Percentiles rank a stretch among this genome's conserved stretches.
These are phyloP conservation scores for Drosophila santomea DNA, from an alignment of 1,140 invertebrate genomes.

Conservation along the genomic window DNA sequence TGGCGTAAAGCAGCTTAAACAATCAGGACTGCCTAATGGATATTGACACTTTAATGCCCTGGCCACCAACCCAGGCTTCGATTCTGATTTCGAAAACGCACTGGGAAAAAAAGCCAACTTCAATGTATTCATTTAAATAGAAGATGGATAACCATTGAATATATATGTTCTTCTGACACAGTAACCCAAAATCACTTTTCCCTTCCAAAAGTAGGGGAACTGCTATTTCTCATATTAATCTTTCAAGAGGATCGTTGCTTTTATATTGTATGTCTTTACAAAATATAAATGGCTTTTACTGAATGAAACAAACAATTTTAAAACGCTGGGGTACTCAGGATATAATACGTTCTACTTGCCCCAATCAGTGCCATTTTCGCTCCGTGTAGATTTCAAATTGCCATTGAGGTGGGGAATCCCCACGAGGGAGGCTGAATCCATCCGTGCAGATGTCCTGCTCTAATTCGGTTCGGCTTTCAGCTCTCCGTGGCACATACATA, in stretches of 20 bases:
- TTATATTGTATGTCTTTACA: too few relatives aligned
- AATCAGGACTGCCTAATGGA: conserved; percentile 82
- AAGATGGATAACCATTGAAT: background rate
- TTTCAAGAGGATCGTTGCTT: background rate
- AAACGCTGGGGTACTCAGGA: too few relatives aligned
- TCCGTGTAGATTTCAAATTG: conserved; percentile 14
- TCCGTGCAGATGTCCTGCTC: conserved; percentile 63
- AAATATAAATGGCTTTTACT: too few relatives aligned
- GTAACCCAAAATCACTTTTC: background rate
- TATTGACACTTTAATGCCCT: conserved; percentile 81
- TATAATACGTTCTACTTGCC: too few relatives aligned
- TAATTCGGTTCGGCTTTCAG: conserved; percentile 58
- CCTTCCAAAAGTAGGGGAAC: background rate
- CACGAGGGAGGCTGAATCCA: conserved; percentile 15
- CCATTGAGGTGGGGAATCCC: conserved; percentile 1
- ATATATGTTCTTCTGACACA: background rate
- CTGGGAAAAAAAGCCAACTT: conserved; percentile 1
- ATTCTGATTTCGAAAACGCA: conserved; percentile 20
- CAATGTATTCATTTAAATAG: too few relatives aligned
- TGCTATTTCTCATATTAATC: background rate
- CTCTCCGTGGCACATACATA: conserved; percentile 5
- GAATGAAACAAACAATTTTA: background rate
- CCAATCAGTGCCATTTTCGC: background rate
- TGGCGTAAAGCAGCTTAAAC: conserved; percentile 81
- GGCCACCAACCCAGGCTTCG: conserved; percentile 41